These are phyloP conservation scores for Phyllotis vaccarum DNA, from an alignment of 2,797 vertebrate genomes.

Conservation along the genomic window DNA sequence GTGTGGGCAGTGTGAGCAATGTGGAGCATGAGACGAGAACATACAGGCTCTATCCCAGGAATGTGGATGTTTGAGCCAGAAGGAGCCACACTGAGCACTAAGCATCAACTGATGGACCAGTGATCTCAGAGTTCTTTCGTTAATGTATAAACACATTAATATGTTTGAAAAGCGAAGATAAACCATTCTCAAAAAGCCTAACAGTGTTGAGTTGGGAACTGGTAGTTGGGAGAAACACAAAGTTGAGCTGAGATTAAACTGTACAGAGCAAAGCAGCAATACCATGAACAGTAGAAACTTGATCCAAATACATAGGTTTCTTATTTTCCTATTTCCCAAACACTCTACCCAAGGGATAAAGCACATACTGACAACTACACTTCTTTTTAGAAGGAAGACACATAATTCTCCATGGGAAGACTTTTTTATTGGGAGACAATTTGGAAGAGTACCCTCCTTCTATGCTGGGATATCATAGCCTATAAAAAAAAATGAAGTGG, in stretches of 20 bases:
- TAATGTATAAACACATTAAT: neutral
- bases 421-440: neutral
- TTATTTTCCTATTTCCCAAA: neutral
- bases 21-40: neutral
- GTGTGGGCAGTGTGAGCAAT: neutral
- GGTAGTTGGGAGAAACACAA: neutral
- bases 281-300: neutral
- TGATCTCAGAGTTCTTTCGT: neutral
- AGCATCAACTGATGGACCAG: neutral
- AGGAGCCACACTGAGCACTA: neutral
- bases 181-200: neutral
- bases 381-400: neutral
- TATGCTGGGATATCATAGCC: neutral
- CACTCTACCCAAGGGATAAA: neutral
- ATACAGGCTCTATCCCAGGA: too few relatives aligned
- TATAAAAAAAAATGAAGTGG: rapidly evolving
- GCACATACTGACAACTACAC: neutral
- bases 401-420: neutral
- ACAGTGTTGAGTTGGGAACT: neutral
- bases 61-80: neutral
- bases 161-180: neutral
- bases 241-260: conserved; percentile 23
- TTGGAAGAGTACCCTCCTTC: neutral
- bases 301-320: neutral
- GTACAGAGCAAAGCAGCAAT: conserved; percentile 22